phyloP scores from a whole-genome alignment of 2,888 invertebrate genomes.

The Aethes cnicana region DNA sequence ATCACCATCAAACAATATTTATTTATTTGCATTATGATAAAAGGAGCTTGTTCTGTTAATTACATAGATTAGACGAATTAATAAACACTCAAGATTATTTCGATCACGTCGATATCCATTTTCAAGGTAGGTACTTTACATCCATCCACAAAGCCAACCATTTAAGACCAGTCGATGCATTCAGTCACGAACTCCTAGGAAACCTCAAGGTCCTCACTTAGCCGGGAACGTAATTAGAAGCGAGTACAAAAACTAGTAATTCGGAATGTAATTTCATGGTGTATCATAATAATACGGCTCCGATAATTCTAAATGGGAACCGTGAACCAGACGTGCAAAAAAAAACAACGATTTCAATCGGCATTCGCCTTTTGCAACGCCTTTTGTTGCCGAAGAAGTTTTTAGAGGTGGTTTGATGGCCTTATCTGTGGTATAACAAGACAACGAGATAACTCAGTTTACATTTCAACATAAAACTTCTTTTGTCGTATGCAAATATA shows the following conservation, averaged over 20 bases:
- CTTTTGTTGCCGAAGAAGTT: constrained; percentile 21
- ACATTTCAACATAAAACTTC: constrained; percentile 3
- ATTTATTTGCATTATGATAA: constrained; percentile 8
- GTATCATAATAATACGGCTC: constrained; percentile 35
- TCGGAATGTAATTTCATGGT: constrained; percentile 43
- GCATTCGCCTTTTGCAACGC: constrained; percentile 24
- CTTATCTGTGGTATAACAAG: constrained; percentile 20
- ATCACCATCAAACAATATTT: not conserved
- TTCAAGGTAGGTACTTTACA: constrained; percentile 29
- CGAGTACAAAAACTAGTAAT: constrained; percentile 42
- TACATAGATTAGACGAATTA: not conserved
- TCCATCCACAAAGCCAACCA: constrained; percentile 49
- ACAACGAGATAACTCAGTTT: constrained; percentile 6
- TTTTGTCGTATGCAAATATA: constrained; percentile 40
- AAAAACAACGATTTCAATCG: constrained; percentile 29
- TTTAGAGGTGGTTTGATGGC: constrained; percentile 12
- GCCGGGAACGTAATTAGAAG: constrained; percentile 55
- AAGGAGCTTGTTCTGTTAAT: constrained; percentile 4
- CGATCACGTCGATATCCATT: not conserved
- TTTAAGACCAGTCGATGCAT: constrained; percentile 48
- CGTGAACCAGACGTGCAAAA: constrained; percentile 28
- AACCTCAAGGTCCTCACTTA: constrained; percentile 54
- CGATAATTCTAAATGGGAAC: constrained; percentile 29
- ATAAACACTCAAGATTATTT: not conserved
- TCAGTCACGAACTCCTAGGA: constrained; percentile 57